Evolutionary conservation across 2,797 vertebrate genomes (phyloP).

Genomic region (Momotus momota): DNA sequence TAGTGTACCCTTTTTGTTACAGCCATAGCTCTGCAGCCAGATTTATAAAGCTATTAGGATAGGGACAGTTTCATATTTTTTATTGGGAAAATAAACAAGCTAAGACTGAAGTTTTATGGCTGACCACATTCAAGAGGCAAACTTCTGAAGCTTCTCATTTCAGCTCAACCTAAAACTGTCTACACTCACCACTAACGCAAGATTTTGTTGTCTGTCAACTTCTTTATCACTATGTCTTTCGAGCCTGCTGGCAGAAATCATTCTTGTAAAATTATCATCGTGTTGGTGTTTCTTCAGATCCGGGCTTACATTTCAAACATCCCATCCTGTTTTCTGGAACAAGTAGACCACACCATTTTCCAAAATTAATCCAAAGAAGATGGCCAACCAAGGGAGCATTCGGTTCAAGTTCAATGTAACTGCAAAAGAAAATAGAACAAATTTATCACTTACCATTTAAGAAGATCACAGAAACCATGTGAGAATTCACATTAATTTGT

Average conservation of each 20-base stretch:
- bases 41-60: background rate
- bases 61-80: background rate
- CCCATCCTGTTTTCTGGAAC: constrained; percentile 80
- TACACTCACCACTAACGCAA: background rate
- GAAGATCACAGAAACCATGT: background rate
- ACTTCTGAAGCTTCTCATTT: background rate
- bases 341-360: constrained; percentile 83
- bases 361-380: constrained; percentile 85
- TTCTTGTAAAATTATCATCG: background rate
- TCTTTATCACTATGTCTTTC: background rate
- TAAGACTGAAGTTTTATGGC: background rate
- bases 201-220: background rate
- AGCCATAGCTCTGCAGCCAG: background rate
- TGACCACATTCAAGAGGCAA: background rate
- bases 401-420: constrained; percentile 91
- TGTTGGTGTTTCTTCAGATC: background rate
- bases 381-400: constrained; percentile 82
- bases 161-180: background rate
- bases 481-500: background rate
- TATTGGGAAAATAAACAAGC: background rate
- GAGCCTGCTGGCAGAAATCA: background rate
- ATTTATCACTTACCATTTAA: background rate
- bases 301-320: constrained; percentile 57
- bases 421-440: constrained; percentile 66
- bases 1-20: background rate